Conservation (phyloP, 2,797 vertebrate genomes). For the Echiichthys vipera region DNA sequence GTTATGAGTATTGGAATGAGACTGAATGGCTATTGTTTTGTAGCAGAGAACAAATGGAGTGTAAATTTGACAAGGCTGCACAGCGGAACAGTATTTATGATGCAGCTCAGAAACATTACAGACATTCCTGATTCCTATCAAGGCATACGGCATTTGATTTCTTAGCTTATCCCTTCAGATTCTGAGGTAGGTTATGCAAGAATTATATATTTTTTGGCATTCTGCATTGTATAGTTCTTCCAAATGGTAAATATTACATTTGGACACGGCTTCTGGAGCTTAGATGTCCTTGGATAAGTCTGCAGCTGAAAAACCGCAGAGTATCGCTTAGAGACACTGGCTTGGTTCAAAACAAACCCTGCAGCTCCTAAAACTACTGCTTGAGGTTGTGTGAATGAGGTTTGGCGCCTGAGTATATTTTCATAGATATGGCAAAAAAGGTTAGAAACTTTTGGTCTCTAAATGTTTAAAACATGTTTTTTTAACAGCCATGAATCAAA, state of each 20-base stretch:
- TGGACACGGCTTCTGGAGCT: slow-evolving; percentile 61
- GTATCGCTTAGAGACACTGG: slow-evolving; percentile 52
- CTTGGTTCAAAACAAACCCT: slow-evolving; percentile 63
- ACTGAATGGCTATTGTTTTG: slow-evolving; percentile 53
- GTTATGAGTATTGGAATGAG: slow-evolving; percentile 35
- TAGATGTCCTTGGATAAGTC: slow-evolving; percentile 64
- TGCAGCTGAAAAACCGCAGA: slow-evolving; percentile 61
- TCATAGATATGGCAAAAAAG: slow-evolving; percentile 38
- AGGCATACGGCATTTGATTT: slow-evolving; percentile 57
- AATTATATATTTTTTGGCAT: slow-evolving; percentile 64
- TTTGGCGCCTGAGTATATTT: slow-evolving; percentile 38
- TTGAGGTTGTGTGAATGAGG: slow-evolving; percentile 51
- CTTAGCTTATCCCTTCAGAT: slow-evolving; percentile 37
- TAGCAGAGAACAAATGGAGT: slow-evolving; percentile 52
- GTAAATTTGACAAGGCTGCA: slow-evolving; percentile 62
- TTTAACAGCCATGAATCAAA: slow-evolving; percentile 19
- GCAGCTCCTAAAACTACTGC: slow-evolving; percentile 56
- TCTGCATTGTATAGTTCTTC: slow-evolving; percentile 42
- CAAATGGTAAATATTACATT: slow-evolving; percentile 76
- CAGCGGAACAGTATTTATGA: slow-evolving; percentile 63
- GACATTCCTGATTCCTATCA: slow-evolving; percentile 71
- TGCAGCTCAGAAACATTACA: slow-evolving; percentile 58
- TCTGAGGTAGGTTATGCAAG: slow-evolving; percentile 58
- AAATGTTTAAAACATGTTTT: slow-evolving; percentile 16
- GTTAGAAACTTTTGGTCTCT: slow-evolving; percentile 16